Base-by-base conservation (phyloP, 2,888 invertebrate genomes). In the Carabus problematicus region DNA sequence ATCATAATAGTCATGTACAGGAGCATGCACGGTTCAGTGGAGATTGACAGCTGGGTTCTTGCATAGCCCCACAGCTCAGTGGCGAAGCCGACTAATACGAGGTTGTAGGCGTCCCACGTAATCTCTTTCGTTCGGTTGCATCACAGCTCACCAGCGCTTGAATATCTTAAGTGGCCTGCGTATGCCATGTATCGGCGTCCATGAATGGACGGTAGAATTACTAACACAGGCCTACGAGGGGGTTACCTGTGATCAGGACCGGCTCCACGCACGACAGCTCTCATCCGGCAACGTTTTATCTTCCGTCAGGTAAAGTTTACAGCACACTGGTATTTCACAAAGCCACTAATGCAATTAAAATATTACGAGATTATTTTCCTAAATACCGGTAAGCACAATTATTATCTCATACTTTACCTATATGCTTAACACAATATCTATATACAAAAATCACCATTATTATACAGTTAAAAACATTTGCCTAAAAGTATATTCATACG, bases 41-140 rank as follows among this genome's bases (percentile, higher is more conserved):
- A 45, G 9, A 16, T 54, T 16, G 54, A 18, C 18, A 54, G 12
- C 12, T 54, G 54, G 18, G 12, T 4, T 12, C 14, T 9, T 18
- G 18, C n/a, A n/a, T n/a, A n/a, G n/a, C n/a, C n/a, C n/a, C n/a
- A n/a, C n/a, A n/a, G n/a, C 12, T 54, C 9, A 11, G 12, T 12
- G 18, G 14, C 8, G 14, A 12, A 54, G 54, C 54, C 12, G 11
- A 6, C n/a, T 54, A 54, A 18, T 18, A 54, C 18, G 14, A 12
- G 45, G 45, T 45, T 45, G 45, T 45, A 45, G 45, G n/a, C 45
- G 12, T 49, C 52, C 62, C 29, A 41, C 16, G 49, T 66, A 66
- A 66, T 66, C 66, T 66, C 47, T 66, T 59, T 58, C 66, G 66
- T 58, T 59, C 41, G 47, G 66, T 66, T 66, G 66, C 66, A 59